Evolutionary conservation across 2,113 vertebrate genomes (phyloP).

Genomic region (Trochalopteron elliotii): DNA sequence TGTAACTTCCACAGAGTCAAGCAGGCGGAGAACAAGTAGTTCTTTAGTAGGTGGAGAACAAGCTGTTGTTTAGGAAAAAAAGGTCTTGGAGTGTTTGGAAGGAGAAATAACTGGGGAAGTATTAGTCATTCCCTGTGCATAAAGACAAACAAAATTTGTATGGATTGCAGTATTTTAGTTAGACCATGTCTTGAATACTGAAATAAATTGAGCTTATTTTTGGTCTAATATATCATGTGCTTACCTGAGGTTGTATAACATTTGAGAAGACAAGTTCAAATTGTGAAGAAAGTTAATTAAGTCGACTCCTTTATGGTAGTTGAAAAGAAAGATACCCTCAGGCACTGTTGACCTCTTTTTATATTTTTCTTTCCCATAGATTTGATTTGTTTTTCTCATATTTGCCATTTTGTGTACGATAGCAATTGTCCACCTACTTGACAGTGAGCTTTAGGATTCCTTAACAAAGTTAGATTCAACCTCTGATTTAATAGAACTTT

Average conservation of each 20-base stretch:
- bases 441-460: background rate
- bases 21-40: background rate
- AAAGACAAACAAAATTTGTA: background rate
- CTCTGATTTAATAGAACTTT: background rate
- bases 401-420: background rate
- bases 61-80: background rate
- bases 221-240: accelerated
- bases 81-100: background rate
- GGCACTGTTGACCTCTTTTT: background rate
- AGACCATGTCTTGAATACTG: background rate
- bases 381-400: background rate
- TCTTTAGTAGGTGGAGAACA: background rate
- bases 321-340: background rate
- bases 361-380: background rate
- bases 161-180: background rate
- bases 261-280: background rate
- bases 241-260: background rate
- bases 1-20: background rate
- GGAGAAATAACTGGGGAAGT: conserved; percentile 10
- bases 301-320: background rate
- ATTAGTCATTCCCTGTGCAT: background rate
- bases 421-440: background rate
- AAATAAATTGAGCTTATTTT: background rate
- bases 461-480: background rate
- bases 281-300: background rate